Evolutionary conservation across 2,113 vertebrate species (phyloP).

Genomic region (Pardalotus punctatus): DNA sequence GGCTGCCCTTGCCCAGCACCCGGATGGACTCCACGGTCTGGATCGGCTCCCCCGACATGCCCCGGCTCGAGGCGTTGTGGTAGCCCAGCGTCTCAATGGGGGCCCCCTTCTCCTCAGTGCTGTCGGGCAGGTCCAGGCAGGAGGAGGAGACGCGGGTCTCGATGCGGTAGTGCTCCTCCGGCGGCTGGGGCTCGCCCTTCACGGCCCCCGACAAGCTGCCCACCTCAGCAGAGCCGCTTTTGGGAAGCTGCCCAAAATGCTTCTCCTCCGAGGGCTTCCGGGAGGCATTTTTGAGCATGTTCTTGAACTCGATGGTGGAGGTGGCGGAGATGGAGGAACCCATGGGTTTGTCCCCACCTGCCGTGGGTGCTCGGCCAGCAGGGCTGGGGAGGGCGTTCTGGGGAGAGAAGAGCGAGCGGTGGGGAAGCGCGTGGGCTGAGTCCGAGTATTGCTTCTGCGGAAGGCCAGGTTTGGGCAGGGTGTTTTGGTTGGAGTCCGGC

Average conservation of each 20-base stretch:
- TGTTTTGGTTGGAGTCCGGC: slow-evolving; percentile 73
- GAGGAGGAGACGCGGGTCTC: slow-evolving; percentile 89
- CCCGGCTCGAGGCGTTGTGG: slow-evolving; percentile 74
- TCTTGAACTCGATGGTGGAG: slow-evolving; percentile 82
- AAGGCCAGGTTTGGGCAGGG: slow-evolving; percentile 57
- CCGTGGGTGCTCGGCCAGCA: neutral
- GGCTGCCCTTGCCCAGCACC: slow-evolving; percentile 80
- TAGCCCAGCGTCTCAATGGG: slow-evolving; percentile 89
- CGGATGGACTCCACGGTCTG: slow-evolving; percentile 95
- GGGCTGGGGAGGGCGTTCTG: slow-evolving; percentile 61
- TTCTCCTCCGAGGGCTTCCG: slow-evolving; percentile 78
- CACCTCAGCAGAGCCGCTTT: slow-evolving; percentile 39
- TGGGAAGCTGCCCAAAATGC: slow-evolving; percentile 66
- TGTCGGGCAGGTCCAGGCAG: slow-evolving; percentile 75
- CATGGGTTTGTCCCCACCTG: slow-evolving; percentile 64
- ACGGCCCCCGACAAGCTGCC: neutral
- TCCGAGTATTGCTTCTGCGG: slow-evolving; percentile 76
- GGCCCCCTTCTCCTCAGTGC: slow-evolving; percentile 84
- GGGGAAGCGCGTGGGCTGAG: slow-evolving; percentile 66
- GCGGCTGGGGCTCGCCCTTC: slow-evolving; percentile 24
- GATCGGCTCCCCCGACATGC: slow-evolving; percentile 88
- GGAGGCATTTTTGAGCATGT: slow-evolving; percentile 83
- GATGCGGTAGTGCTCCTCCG: slow-evolving; percentile 88
- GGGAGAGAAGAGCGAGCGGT: slow-evolving; percentile 70
- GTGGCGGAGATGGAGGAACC: slow-evolving; percentile 74